A percentile compares a stretch with the other conserved stretches of the same genome.
Conservation (phyloP, 37 sponge, comb jelly and placozoan species). For the Eunapius fragilis region DNA sequence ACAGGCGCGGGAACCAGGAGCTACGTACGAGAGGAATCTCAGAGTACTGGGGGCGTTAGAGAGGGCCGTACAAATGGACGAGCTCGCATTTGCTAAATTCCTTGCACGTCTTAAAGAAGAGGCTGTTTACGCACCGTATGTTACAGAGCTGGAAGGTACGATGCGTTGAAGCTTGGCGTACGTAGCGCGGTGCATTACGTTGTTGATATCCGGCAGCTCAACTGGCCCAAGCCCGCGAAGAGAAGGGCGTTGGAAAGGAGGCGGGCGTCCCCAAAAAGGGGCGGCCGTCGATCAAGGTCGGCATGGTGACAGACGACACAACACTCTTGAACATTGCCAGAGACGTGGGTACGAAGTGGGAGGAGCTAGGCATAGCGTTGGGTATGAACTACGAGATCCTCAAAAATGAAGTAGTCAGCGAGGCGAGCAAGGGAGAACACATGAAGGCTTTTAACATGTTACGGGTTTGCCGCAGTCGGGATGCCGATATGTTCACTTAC, state of each 20-base stretch:
- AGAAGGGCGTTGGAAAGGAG: not conserved
- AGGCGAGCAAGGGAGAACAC: conserved; percentile 12
- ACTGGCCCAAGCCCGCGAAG: not conserved
- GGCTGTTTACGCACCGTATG: not conserved
- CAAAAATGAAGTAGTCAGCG: conserved; percentile 6
- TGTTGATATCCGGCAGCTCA: not conserved
- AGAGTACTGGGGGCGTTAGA: not conserved
- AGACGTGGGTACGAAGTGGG: conserved; percentile 31
- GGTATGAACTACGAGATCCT: conserved; percentile 16
- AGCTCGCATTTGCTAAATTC: conserved; percentile 1
- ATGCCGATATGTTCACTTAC: conserved; percentile 18
- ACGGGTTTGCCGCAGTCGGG: conserved; percentile 10
- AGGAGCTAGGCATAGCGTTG: conserved; percentile 23
- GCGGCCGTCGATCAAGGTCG: not conserved
- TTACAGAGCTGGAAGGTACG: conserved; percentile 10
- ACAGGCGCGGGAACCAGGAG: conserved; percentile 10
- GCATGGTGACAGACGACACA: not conserved
- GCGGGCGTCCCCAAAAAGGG: not conserved
- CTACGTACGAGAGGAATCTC: conserved; percentile 20
- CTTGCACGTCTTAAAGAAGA: not conserved
- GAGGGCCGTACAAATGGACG: not conserved
- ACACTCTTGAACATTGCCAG: conserved; percentile 16
- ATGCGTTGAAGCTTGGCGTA: not conserved
- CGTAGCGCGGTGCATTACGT: not conserved
- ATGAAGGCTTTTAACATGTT: conserved; percentile 26